Evolutionary conservation across 2,113 vertebrate species (phyloP), one percentile per base, ranked within the genome.

Genomic region (Gasterosteus nipponicus): DNA sequence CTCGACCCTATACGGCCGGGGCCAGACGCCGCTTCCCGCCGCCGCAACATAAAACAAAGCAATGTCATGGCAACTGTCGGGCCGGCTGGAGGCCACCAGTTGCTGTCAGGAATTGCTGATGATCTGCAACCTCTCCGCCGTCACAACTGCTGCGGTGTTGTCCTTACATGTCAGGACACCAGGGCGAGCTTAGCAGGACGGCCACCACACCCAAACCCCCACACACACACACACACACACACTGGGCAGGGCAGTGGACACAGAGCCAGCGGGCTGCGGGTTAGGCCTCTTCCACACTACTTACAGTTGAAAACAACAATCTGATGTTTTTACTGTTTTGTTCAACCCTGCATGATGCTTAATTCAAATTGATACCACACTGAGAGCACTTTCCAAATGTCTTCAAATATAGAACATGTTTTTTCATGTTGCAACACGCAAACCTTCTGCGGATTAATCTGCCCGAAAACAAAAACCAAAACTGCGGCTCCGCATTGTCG

Each of bases 31-130:
- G 33, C 86, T 90, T 87, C 88, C 88, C 87, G 81, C 73, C 31
- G 81, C 81, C 71, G 26, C 78, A 82, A 82, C 79, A 80, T 81
- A 61, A 87, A 91, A 82, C 87, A 81, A 84, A 89, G 79, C 81
- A 78, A 86, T 69, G 84, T 81, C 74, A 86, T 73, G 73, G 86
- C 86, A 92, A 92, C 90, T 84, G 91, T 74, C 65, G 75, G 82
- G 86, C 64, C 65, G 80, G 83, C 82, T 87, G 88, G 76, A 85
- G 86, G 84, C 81, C 90, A 92, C 87, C 92, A 93, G 91, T 91
- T 93, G 90, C 87, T 85, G 91, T 75, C 77, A 89, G 84, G 89
- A 89, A 87, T 92, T 90, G 88, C 86, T 87, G 90, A 90, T 85
- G 90, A 90, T 86, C 83, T 69, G 83, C 77, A 87, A 85, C 82